Base-by-base conservation (phyloP, 2,888 invertebrate species). In the Sipha maydis region DNA sequence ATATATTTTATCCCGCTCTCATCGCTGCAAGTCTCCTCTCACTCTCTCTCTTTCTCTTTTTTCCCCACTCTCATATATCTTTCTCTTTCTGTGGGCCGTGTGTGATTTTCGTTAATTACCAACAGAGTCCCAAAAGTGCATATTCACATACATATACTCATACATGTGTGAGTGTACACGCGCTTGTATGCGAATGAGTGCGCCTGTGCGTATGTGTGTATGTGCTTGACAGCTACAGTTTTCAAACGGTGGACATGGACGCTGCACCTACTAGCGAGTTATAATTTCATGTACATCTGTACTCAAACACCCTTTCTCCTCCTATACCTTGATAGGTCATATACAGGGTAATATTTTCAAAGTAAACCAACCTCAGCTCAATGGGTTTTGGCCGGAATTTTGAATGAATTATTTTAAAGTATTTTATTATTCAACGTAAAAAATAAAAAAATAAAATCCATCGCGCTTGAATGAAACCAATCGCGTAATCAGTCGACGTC, bases 171-270 rank as follows among this genome's bases (percentile, higher is more conserved):
- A 17, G 31, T 28, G 71, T 71, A n/a, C n/a, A n/a, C n/a, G n/a
- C n/a, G n/a, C n/a, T n/a, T n/a, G n/a, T n/a, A n/a, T n/a, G n/a
- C n/a, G n/a, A n/a, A n/a, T n/a, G n/a, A n/a, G n/a, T n/a, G n/a
- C n/a, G n/a, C n/a, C n/a, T n/a, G 71, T 14, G 69, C 1, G 28
- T 69, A 28, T 69, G 34, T 38, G 73, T 67, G 75, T n/a, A 69
- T 85, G 85, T 48, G 48, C 69, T 78, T 85, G 85, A 85, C 85
- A 85, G 85, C 69, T 48, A 76, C 69, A 48, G 85, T 78, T 69
- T 85, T 78, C 69, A 77, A 17, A 85, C 77, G n/a, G 77, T 41
- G 85, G 48, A 78, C 77, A 69, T 48, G 75, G 38, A 84, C 75
- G 38, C 8, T n/a, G 54, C 69, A 9, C 9, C 54, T n/a, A 56